Conservation (phyloP, 2,113 vertebrate species). For the Ciconia maguari region DNA sequence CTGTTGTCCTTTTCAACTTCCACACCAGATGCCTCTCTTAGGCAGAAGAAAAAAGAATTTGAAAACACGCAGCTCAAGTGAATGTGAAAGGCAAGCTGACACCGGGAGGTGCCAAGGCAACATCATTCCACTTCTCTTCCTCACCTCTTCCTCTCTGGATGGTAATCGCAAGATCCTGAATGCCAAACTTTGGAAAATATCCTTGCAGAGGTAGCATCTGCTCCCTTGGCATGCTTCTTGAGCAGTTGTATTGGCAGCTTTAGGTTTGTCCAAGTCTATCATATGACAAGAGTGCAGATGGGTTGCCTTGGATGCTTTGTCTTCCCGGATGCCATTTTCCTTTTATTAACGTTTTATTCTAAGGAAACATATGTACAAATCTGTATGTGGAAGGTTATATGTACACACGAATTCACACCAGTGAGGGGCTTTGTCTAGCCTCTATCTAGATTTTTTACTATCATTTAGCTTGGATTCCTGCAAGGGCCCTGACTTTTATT, state of each 20-base stretch:
- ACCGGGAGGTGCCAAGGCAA: constrained; percentile 49
- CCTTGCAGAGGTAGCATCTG: constrained; percentile 62
- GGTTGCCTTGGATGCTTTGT: constrained; percentile 32
- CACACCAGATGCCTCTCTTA: neutral
- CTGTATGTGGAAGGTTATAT: neutral
- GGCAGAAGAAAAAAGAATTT: neutral
- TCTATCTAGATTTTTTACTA: neutral
- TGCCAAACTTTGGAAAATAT: constrained; percentile 52
- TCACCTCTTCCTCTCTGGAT: constrained; percentile 45
- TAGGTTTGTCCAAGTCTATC: constrained; percentile 20
- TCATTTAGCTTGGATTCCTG: constrained; percentile 24
- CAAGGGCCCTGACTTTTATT: constrained; percentile 10
- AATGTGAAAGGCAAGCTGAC: constrained; percentile 18
- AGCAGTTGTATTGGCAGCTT: constrained; percentile 56
- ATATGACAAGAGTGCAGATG: constrained; percentile 48
- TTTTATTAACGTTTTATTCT: neutral
- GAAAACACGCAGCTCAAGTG: neutral
- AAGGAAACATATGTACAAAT: constrained; percentile 13
- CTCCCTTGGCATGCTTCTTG: constrained; percentile 44
- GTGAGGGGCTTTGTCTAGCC: neutral
- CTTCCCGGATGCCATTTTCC: neutral
- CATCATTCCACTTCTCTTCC: constrained; percentile 42
- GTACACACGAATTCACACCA: constrained; percentile 7
- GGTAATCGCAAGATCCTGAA: constrained; percentile 11
- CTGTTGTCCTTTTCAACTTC: neutral